These are phyloP conservation scores for Drosophila mimetica DNA, from an alignment of 2,888 invertebrate species.

Conservation along the genomic window DNA sequence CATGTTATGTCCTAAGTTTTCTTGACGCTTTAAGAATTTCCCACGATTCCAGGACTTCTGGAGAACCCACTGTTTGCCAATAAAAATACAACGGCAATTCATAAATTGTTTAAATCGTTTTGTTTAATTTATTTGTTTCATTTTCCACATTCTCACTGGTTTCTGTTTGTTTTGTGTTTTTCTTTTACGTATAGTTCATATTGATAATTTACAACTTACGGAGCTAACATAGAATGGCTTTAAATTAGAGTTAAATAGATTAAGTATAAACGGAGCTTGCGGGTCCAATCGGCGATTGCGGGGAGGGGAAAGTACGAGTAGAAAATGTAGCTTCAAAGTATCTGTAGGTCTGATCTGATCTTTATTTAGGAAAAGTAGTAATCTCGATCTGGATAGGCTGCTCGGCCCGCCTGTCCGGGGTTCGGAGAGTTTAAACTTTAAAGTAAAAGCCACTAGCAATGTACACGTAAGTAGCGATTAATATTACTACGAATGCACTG, in stretches of 20 bases:
- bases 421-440: slow-evolving; percentile 42
- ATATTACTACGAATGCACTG: slow-evolving; percentile 43
- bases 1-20: no score
- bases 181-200: slow-evolving; percentile 76
- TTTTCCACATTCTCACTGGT: slow-evolving; percentile 74
- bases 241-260: slow-evolving; percentile 79
- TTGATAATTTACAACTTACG: slow-evolving; percentile 84
- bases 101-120: slow-evolving; percentile 60
- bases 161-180: slow-evolving; percentile 54
- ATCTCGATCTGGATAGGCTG: slow-evolving; percentile 12
- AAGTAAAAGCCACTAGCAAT: slow-evolving; percentile 76
- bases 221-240: slow-evolving; percentile 76
- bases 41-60: no score
- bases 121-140: slow-evolving; percentile 59
- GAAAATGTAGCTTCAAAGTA: slow-evolving; percentile 50
- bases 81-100: slow-evolving; percentile 1
- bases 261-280: slow-evolving; percentile 62
- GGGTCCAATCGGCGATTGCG: slow-evolving; percentile 34
- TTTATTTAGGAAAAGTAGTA: slow-evolving; percentile 35
- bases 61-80: neutral
- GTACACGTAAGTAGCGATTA: slow-evolving; percentile 55
- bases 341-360: slow-evolving; percentile 34
- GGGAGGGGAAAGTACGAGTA: slow-evolving; percentile 30
- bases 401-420: slow-evolving; percentile 10
- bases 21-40: no score